Evolutionary conservation across 2,113 vertebrate genomes (phyloP).

Genomic region (Microtus pennsylvanicus): DNA sequence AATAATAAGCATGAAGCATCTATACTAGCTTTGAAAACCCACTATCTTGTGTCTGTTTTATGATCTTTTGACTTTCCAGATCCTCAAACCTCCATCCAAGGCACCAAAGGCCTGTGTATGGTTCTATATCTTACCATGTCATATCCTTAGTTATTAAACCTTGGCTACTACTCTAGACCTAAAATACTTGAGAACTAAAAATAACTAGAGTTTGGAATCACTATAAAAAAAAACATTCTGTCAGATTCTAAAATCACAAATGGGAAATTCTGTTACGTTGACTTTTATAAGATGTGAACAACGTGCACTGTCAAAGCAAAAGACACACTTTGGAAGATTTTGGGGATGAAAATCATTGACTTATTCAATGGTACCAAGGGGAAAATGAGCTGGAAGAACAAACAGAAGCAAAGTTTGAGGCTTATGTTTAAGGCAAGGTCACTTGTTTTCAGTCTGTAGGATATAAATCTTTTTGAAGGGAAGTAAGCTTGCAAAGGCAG

Average conservation of each 20-base stretch:
- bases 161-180: neutral
- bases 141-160: conserved; percentile 16
- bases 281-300: conserved; percentile 67
- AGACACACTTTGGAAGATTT: conserved; percentile 47
- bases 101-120: neutral
- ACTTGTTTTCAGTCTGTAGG: conserved; percentile 62
- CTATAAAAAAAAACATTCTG: conserved; percentile 37
- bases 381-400: conserved; percentile 78
- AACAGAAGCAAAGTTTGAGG: conserved; percentile 72
- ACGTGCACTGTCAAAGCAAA: conserved; percentile 62
- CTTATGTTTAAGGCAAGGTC: conserved; percentile 69
- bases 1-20: neutral
- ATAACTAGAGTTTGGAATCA: conserved; percentile 59
- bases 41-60: neutral
- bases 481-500: conserved; percentile 66
- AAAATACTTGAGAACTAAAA: conserved; percentile 38
- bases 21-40: neutral
- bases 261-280: conserved; percentile 61
- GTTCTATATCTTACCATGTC: neutral
- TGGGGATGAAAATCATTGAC: conserved; percentile 51
- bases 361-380: conserved; percentile 63
- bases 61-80: neutral
- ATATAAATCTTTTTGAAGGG: conserved; percentile 75
- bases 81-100: neutral
- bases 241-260: conserved; percentile 63